These are phyloP conservation scores for Chanos chanos DNA, from an alignment of 2,797 vertebrate genomes.

Conservation along the genomic window DNA sequence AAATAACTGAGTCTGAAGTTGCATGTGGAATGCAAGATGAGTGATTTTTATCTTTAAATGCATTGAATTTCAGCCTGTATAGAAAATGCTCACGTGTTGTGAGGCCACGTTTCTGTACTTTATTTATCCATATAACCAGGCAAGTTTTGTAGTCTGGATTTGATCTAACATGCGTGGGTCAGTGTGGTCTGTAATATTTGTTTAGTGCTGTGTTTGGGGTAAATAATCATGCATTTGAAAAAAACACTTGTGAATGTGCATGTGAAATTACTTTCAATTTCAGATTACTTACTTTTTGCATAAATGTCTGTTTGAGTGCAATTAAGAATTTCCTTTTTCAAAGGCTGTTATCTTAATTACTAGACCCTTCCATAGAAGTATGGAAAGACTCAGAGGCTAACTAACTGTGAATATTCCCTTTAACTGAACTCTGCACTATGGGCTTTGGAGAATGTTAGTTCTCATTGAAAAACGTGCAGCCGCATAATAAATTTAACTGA, in stretches of 20 bases:
- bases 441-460: too few species aligned
- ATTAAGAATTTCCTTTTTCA: not conserved
- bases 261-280: not conserved
- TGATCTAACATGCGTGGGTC: too few species aligned
- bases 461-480: too few species aligned
- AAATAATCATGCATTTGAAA: not conserved
- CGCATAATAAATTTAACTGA: too few species aligned
- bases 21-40: not conserved
- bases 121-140: too few species aligned
- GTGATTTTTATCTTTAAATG: not conserved
- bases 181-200: not conserved
- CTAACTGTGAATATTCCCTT: too few species aligned
- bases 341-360: too few species aligned
- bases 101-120: too few species aligned
- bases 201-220: not conserved
- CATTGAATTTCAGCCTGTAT: not conserved
- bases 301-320: not conserved
- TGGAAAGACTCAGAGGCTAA: too few species aligned
- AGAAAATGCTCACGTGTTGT: not conserved
- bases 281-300: not conserved
- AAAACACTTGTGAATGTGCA: not conserved
- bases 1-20: not conserved
- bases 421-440: too few species aligned
- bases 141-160: too few species aligned
- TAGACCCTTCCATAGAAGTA: too few species aligned